These are phyloP conservation scores for Clusia tigrina DNA, from an alignment of 2,888 invertebrate genomes.

Conservation along the genomic window DNA sequence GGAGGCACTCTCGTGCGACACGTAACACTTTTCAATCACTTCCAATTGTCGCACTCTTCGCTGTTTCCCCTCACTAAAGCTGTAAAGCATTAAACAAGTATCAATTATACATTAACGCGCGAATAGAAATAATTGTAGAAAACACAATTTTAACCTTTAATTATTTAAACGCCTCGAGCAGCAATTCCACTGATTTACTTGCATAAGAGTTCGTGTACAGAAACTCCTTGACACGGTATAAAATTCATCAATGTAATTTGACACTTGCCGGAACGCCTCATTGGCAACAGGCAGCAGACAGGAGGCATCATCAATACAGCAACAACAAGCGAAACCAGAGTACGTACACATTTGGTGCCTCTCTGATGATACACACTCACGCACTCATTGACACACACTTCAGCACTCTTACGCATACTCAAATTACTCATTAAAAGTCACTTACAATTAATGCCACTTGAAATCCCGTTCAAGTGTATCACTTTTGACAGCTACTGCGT, in stretches of 20 bases:
- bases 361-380: neutral
- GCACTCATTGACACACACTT: constrained; percentile 7
- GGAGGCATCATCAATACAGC: neutral
- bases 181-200: neutral
- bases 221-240: constrained; percentile 17
- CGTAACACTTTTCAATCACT: too few species aligned
- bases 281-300: neutral
- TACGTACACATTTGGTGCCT: neutral
- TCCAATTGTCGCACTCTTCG: too few species aligned
- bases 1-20: too few species aligned
- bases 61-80: too few species aligned
- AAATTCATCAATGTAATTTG: constrained; percentile 36
- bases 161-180: neutral
- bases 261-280: constrained; percentile 22
- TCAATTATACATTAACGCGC: too few species aligned
- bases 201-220: neutral
- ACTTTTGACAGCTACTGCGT: constrained; percentile 24
- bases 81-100: too few species aligned
- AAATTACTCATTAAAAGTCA: constrained; percentile 37
- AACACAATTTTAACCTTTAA: too few species aligned
- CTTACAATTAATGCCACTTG: constrained; percentile 39
- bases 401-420: neutral
- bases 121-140: too few species aligned
- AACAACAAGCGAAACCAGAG: neutral
- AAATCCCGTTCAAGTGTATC: constrained; percentile 40